Evolutionary conservation across 2,113 vertebrate genomes (phyloP).

Genomic region (Struthio camelus): DNA sequence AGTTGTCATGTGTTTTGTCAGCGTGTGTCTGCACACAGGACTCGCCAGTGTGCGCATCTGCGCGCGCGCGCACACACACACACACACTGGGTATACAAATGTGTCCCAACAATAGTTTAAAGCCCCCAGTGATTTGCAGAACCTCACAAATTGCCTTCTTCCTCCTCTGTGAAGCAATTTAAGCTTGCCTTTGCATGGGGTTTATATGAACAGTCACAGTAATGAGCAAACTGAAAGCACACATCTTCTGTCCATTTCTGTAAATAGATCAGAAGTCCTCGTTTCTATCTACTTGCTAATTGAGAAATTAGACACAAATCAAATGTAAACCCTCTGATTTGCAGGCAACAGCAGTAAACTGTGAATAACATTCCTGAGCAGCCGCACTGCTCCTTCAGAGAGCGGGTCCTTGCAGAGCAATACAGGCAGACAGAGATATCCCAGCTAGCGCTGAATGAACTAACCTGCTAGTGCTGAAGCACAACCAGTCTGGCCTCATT

Average conservation of each 20-base stretch:
- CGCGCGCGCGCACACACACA: background rate
- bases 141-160: background rate
- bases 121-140: background rate
- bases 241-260: background rate
- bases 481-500: background rate
- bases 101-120: background rate
- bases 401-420: fast-evolving
- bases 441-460: fast-evolving
- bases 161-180: background rate
- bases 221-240: background rate
- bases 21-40: too few species aligned
- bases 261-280: background rate
- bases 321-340: background rate
- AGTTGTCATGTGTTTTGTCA: background rate
- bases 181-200: background rate
- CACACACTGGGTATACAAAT: background rate
- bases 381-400: fast-evolving
- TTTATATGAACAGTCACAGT: background rate
- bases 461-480: background rate
- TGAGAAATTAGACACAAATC: background rate
- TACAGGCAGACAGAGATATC: fast-evolving
- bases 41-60: background rate
- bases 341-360: background rate
- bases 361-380: background rate
- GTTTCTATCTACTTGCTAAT: background rate